Evolutionary conservation across 2,113 vertebrate species (phyloP), one percentile per base, ranked within the genome.

Genomic region (Acanthisitta chloris): DNA sequence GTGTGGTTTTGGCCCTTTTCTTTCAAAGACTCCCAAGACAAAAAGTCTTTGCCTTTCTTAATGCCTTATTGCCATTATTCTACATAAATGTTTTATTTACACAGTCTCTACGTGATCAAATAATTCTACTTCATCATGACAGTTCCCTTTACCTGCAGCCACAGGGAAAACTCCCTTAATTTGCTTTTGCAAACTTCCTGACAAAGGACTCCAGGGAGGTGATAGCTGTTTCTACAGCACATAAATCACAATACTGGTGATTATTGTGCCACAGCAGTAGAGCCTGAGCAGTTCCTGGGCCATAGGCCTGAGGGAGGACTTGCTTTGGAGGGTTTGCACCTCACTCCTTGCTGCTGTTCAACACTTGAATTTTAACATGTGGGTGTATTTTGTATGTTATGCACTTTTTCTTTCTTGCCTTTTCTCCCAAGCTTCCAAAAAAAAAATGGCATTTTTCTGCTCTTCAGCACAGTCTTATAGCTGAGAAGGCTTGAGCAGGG

Each of bases 71-170:
- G n/a, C n/a, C n/a, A n/a, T n/a, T n/a, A n/a, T n/a, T n/a, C n/a
- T n/a, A 38, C 51, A 34, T 88, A 94, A 87, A 16, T 43, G 57
- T 49, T 79, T 91, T 80, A 91, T 95, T 91, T 88, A 91, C 51
- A 21, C 76, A 76, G 25, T 18, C 51, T 64, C 36, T 67, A 10
- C 33, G 34, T 14, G 31, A 70, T 96, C 64, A 54, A 58, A 74
- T 92, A 87, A 74, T 77, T 91, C 59, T 49, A 14, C 43, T 85
- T 59, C 51, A 76, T n/a, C 58, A 36, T 54, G 61, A 66, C 57
- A 31, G 86, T 38, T 64, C 71, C 24, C 17, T 94, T 92, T 80
- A 88, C 57, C 71, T 95, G 69, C 74, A 90, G 66, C 1, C 0
- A 88, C 78, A 89, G 43, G 9, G 38, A 66, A 38, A 81, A 59